phyloP scores from a whole-genome alignment of 2,797 vertebrate species.

The Scolopax bukidnonensis region DNA sequence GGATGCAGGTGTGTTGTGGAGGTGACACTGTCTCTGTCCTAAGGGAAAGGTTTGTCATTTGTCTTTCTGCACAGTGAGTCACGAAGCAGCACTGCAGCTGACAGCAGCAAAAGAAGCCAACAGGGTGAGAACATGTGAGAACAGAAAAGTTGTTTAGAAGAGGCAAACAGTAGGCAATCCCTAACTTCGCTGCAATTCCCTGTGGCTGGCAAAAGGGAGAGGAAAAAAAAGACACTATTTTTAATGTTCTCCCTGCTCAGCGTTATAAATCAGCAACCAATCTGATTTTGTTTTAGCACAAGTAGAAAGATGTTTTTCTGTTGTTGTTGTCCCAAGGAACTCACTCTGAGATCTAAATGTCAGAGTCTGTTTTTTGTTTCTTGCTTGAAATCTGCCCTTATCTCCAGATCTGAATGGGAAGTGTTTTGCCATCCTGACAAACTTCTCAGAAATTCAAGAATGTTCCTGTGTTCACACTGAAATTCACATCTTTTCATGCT shows the following conservation, averaged over 20 bases:
- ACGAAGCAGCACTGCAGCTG: conserved; percentile 19
- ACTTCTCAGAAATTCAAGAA: neutral
- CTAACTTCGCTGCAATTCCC: neutral
- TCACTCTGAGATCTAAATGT: conserved; percentile 27
- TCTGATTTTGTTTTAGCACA: neutral
- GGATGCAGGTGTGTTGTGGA: neutral
- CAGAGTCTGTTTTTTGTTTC: conserved; percentile 58
- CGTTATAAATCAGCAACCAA: neutral
- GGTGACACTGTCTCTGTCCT: conserved; percentile 1
- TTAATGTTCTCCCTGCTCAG: conserved; percentile 21
- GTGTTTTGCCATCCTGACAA: conserved; percentile 40
- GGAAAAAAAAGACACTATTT: neutral
- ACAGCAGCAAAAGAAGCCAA: conserved; percentile 23
- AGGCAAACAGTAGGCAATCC: neutral
- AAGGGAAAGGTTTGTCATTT: conserved; percentile 11
- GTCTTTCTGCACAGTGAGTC: neutral
- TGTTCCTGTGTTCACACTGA: neutral
- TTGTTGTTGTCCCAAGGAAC: conserved; percentile 4
- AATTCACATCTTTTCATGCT: neutral
- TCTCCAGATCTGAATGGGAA: conserved; percentile 51
- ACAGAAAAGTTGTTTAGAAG: neutral
- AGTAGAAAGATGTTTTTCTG: conserved; percentile 26
- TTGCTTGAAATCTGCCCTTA: conserved; percentile 14
- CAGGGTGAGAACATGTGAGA: neutral
- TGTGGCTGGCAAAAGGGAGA: neutral